Evolutionary conservation across 2,888 invertebrate genomes (phyloP), one percentile per base, ranked within the genome.

Genomic region (Mantis religiosa): DNA sequence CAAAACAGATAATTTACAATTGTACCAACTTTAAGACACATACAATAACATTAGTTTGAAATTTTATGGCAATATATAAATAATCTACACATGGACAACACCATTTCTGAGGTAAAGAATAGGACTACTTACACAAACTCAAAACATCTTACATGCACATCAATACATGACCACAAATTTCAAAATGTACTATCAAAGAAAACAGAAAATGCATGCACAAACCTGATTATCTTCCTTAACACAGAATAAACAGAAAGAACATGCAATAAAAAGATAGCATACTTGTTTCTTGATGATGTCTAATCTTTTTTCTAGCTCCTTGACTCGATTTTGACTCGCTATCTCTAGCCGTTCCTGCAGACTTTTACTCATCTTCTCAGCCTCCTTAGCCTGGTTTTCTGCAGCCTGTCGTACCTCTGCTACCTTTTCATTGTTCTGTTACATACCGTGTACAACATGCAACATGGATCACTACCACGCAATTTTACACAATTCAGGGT

Each of bases 251-350:
- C 84, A 88, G 82, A 88, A 90, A 90, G 88, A 47, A 87, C 88
- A 89, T 89, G 89, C 88, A 90, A 87, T 89, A 90, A 89, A 85
- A 85, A 47, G 90, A 90, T 87, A 91, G 88, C 96, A 93, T 95
- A 97, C 97, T 95, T 97, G 96, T 94, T 97, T 96, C 94, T 97
- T 97, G 92, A 96, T 96, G 93, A 95, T 96, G 93, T 97, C 97
- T 93, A 98, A 95, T 94, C 97, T 97, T 94, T 96, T 97, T 94
- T 97, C 96, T 91, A 97, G 95, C 93, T 97, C 97, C 93, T 96
- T 96, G 93, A 97, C 97, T 91, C 98, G 95, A 93, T 98, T 98
- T 93, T 95, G 95, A 93, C 97, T 97, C 90, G 97, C 97, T 91
- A 96, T 95, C 91, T 95, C 96, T 92, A 97, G 95, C 94, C 97